Evolutionary conservation across 2,888 invertebrate genomes (phyloP), one percentile per base, ranked within the genome.

Genomic region (Lissonota sp.): DNA sequence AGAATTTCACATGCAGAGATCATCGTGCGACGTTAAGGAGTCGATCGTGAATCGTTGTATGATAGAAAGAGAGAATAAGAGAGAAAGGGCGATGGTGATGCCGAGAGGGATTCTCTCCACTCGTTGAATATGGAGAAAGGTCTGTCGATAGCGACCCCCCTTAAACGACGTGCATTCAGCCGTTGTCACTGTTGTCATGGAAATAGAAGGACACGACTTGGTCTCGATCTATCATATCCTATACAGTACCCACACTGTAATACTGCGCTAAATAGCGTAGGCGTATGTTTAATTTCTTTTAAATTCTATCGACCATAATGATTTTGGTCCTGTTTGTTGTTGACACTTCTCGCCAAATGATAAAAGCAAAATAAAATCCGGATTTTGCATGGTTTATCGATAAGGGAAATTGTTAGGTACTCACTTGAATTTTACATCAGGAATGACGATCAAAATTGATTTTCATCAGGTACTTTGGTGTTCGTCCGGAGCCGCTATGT

Each of bases 71-170:
- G 85, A 86, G 51, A 51, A 14, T 12, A 51, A 12, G 49, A n/a
- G 49, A 49, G 49, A n/a, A 12, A 12, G 46, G 4, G 46, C 8
- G 49, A 49, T 10, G 80, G 84, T 86, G 87, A 88, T 86, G 86
- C 86, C 86, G 86, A 81, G 77, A 83, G 87, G 82, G 85, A 86
- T 70, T 86, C 84, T 88, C 86, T 83, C 77, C 82, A 58, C 71
- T 86, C 87, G 87, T 88, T 88, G 88, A 88, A 88, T 88, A 88
- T 88, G 88, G 85, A 88, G 88, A 74, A 81, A 80, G 85, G 86
- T 84, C 86, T 88, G 88, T 88, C 88, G 88, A 88, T 88, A 88
- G 88, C 67, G 67, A 64, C 46, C 67, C 82, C 87, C 81, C 89
- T 86, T 88, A 87, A 87, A 89, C 87, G 89, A 88, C 89, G 80